phyloP scores from a whole-genome alignment of 2,113 vertebrate genomes.

The Osmerus eperlanus region DNA sequence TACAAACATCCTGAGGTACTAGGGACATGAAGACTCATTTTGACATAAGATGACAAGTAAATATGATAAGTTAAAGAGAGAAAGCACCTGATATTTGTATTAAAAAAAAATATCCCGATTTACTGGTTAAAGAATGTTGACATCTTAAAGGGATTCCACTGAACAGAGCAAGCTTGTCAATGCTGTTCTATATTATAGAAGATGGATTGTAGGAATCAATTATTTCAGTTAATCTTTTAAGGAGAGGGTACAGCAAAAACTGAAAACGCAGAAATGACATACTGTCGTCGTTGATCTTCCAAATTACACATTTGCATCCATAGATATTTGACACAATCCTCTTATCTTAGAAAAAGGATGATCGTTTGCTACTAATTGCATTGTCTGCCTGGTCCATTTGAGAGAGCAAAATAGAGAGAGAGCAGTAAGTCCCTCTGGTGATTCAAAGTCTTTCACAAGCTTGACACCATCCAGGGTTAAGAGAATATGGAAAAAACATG shows the following conservation, averaged over 20 bases:
- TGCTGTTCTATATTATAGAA: neutral
- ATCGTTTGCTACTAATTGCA: too few species aligned
- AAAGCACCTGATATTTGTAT: neutral
- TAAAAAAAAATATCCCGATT: too few species aligned
- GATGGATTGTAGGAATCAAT: neutral
- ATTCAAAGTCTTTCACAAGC: neutral
- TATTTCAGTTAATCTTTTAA: neutral
- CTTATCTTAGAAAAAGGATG: too few species aligned
- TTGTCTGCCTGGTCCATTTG: neutral
- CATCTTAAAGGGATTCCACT: too few species aligned
- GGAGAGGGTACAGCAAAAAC: too few species aligned
- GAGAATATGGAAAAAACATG: neutral
- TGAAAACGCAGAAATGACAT: too few species aligned
- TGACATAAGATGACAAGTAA: conserved; percentile 2
- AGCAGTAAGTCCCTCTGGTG: neutral
- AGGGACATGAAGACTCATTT: conserved; percentile 50
- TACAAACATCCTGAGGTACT: conserved; percentile 62
- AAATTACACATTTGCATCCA: too few species aligned
- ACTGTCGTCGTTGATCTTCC: too few species aligned
- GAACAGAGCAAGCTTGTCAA: too few species aligned
- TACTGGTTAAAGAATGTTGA: too few species aligned
- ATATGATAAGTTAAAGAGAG: neutral
- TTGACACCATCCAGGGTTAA: neutral
- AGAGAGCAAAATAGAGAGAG: neutral
- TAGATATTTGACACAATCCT: too few species aligned